A percentile compares a stretch with the other conserved stretches of the same genome.
phyloP scores from a whole-genome alignment of 1,140 invertebrate genomes.

The Helicoverpa armigera region DNA sequence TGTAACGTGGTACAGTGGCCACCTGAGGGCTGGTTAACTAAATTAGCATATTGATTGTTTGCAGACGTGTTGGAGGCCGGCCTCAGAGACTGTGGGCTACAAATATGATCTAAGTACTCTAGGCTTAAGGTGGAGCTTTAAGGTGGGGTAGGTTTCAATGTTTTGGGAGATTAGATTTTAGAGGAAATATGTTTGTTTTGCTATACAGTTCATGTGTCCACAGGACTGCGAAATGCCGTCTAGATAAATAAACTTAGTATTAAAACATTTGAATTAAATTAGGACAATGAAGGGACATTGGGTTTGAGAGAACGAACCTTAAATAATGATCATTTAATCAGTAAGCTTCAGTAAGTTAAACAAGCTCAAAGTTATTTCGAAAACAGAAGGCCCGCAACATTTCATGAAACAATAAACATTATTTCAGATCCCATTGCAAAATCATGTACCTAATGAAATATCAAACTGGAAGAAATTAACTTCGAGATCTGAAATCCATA shows the following conservation, averaged over 20 bases:
- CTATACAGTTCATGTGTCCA: background rate
- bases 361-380: background rate
- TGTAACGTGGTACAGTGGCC: conserved; percentile 48
- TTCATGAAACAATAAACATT: conserved; percentile 9
- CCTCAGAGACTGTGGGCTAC: conserved; percentile 25
- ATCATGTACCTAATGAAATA: conserved; percentile 33
- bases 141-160: conserved; percentile 16
- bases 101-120: conserved; percentile 24
- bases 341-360: too few species aligned
- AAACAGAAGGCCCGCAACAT: background rate
- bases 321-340: too few species aligned
- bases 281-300: too few species aligned
- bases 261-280: too few species aligned
- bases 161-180: background rate
- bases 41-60: conserved; percentile 63
- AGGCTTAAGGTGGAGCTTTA: conserved; percentile 32
- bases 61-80: conserved; percentile 51
- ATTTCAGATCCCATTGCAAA: conserved; percentile 21
- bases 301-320: too few species aligned
- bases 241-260: too few species aligned
- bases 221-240: background rate
- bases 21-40: conserved; percentile 57
- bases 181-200: background rate
- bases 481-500: conserved; percentile 66
- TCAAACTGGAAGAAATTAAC: conserved; percentile 59